A percentile compares a stretch with the other conserved stretches of the same genome.
Conservation (phyloP, 2,888 invertebrate genomes). For the Leptopilina drosophilae region DNA sequence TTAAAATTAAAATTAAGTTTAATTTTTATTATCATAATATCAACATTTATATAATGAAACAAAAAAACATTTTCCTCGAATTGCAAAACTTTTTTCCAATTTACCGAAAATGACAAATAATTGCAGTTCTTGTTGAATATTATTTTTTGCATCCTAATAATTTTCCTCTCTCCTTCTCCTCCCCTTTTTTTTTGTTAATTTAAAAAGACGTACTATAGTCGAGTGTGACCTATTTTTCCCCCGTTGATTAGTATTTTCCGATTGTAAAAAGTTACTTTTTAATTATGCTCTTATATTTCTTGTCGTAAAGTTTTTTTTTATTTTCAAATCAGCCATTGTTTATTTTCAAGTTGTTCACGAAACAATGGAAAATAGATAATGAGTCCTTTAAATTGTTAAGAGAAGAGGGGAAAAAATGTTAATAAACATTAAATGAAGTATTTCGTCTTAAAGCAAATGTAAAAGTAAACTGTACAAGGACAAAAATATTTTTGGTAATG, state of each 20-base stretch:
- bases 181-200: not conserved
- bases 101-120: no score
- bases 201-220: not conserved
- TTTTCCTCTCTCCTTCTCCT: not conserved
- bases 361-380: not conserved
- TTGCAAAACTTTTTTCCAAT: no score
- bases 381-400: not conserved
- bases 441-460: not conserved
- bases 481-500: not conserved
- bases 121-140: no score
- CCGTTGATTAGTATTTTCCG: slow-evolving; percentile 1
- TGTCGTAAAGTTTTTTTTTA: not conserved
- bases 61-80: no score
- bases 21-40: no score
- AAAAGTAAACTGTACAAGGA: no score
- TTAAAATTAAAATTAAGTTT: no score
- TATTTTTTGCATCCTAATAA: no score
- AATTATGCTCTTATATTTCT: slow-evolving; percentile 14
- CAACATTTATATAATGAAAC: no score
- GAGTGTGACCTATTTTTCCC: not conserved
- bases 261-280: slow-evolving; percentile 7
- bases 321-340: not conserved
- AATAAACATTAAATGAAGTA: slow-evolving; percentile 25
- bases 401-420: not conserved
- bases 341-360: not conserved